A percentile compares a stretch with the other conserved stretches of the same genome.
Evolutionary conservation across 2,113 vertebrate genomes (phyloP).

Genomic region (Brachyhypopomus occidentalis): DNA sequence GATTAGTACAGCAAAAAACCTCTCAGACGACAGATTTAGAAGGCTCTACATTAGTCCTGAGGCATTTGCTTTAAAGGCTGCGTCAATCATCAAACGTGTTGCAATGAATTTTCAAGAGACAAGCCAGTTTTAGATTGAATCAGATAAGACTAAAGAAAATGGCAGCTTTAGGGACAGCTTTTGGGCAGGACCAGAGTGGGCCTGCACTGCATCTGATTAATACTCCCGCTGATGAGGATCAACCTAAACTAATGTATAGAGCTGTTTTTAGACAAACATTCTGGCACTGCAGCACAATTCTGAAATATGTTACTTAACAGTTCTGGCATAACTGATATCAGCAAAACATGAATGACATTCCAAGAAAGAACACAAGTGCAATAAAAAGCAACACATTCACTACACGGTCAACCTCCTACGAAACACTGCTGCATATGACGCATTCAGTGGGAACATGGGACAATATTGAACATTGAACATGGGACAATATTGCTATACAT

Average conservation of each 20-base stretch:
- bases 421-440: neutral
- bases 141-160: neutral
- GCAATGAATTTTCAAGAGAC: too few species aligned
- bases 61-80: neutral
- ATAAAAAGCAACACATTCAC: neutral
- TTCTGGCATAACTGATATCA: neutral
- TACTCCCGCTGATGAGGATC: constrained; percentile 23
- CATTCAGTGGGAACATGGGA: neutral
- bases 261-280: neutral
- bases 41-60: neutral
- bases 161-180: neutral
- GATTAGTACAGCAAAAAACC: constrained; percentile 9
- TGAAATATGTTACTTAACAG: constrained; percentile 19
- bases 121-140: too few species aligned
- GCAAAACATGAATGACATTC: neutral
- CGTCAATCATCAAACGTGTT: too few species aligned
- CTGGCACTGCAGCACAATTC: constrained; percentile 24
- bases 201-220: constrained; percentile 23
- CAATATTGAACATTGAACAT: neutral
- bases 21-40: neutral
- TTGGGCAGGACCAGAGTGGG: constrained; percentile 6
- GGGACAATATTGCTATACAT: neutral
- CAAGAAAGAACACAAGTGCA: neutral
- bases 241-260: constrained; percentile 13
- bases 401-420: neutral